phyloP scores from a whole-genome alignment of 23 tunicate species.

The Trididemnum clinides region DNA sequence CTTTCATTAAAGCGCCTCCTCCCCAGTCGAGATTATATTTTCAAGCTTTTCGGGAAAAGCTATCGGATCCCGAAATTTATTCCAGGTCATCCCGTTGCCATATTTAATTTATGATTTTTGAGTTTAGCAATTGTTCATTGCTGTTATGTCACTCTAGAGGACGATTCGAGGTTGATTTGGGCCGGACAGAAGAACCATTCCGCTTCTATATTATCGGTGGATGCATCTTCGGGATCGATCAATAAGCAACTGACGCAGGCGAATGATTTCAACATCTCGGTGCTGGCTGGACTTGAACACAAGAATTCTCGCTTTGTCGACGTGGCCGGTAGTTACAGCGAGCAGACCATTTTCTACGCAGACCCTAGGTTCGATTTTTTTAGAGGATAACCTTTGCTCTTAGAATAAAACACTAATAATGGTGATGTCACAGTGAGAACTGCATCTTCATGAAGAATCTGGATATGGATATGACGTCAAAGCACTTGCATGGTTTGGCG shows the following conservation, averaged over 20 bases:
- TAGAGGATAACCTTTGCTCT: no score
- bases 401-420: no score
- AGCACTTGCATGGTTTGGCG: conserved; percentile 2
- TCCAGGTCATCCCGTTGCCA: no score
- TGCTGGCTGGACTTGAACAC: neutral
- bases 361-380: neutral
- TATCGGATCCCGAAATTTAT: no score
- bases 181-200: neutral
- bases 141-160: no score
- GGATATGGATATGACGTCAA: neutral
- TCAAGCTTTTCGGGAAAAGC: no score
- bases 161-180: conserved; percentile 20
- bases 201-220: conserved; percentile 9
- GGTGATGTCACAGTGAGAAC: neutral
- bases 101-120: no score
- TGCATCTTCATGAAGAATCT: conserved; percentile 12
- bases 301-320: neutral
- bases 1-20: no score
- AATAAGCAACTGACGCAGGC: neutral
- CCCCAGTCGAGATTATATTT: no score
- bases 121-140: no score
- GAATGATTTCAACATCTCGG: neutral
- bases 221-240: conserved; percentile 2
- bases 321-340: conserved; percentile 27
- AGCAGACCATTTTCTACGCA: conserved; percentile 25